These are phyloP conservation scores for Frieseomelitta varia DNA, from an alignment of 1,140 invertebrate genomes.

Conservation along the genomic window DNA sequence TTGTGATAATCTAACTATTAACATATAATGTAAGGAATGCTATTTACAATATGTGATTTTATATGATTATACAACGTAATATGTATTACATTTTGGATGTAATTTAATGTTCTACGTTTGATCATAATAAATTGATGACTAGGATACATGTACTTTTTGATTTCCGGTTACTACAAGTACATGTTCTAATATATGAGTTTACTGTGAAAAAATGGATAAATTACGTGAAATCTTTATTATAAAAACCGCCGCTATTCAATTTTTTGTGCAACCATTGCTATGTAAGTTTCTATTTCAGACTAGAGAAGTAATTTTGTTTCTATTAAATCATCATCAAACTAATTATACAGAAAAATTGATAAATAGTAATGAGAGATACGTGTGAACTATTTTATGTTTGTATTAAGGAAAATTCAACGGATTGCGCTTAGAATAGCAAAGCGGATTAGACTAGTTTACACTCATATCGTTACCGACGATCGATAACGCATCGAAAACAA, in stretches of 20 bases:
- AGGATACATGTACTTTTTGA: conserved; percentile 41
- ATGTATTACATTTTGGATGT: conserved; percentile 32
- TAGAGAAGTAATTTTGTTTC: neutral
- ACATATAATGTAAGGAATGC: conserved; percentile 69
- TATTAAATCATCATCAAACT: neutral
- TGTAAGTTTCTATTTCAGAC: neutral
- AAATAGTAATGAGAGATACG: neutral
- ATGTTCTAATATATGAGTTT: conserved; percentile 11
- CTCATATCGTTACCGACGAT: conserved; percentile 66
- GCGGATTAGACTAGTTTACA: conserved; percentile 79
- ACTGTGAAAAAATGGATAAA: conserved; percentile 25
- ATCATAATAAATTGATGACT: conserved; percentile 55
- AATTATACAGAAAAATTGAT: neutral
- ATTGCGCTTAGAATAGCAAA: conserved; percentile 63
- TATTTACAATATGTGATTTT: conserved; percentile 67
- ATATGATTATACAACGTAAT: conserved; percentile 52
- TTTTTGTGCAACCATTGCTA: conserved; percentile 31
- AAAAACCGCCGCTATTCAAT: conserved; percentile 57
- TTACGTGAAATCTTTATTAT: conserved; percentile 57
- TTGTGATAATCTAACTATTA: conserved; percentile 38
- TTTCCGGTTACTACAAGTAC: conserved; percentile 23
- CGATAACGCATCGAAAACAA: conserved; percentile 59
- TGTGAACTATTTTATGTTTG: neutral
- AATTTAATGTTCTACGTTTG: conserved; percentile 12
- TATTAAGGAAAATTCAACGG: conserved; percentile 11